Percentiles rank a stretch among this genome's conserved stretches.
Conservation (phyloP, 2,113 vertebrate genomes). For the Pangasianodon hypophthalmus region DNA sequence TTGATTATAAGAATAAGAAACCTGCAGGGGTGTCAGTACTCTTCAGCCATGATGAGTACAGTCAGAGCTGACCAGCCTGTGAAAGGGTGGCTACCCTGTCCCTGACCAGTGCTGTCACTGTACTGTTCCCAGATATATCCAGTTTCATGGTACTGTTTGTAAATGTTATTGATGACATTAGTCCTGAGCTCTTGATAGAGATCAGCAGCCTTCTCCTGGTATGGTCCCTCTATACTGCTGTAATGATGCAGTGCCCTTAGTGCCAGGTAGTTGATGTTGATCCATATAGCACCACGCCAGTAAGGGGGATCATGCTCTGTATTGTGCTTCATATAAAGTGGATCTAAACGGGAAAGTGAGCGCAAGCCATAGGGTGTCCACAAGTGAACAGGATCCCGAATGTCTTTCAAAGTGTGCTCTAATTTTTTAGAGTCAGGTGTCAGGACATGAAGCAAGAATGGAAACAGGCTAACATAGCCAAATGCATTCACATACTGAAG, state of each 20-base stretch:
- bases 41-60: conserved; percentile 89
- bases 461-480: conserved; percentile 93
- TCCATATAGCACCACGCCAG: conserved; percentile 92
- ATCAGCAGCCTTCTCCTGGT: conserved; percentile 67
- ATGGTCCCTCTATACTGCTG: conserved; percentile 75
- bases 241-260: conserved; percentile 85
- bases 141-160: conserved; percentile 81
- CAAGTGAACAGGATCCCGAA: conserved; percentile 77
- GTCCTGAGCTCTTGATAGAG: conserved; percentile 87
- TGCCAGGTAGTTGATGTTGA: conserved; percentile 93
- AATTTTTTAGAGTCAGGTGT: conserved; percentile 78
- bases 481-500: conserved; percentile 85
- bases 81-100: conserved; percentile 91
- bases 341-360: conserved; percentile 83
- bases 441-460: conserved; percentile 85
- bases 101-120: conserved; percentile 80
- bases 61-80: conserved; percentile 90
- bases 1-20: conserved; percentile 34
- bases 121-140: conserved; percentile 98
- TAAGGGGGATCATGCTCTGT: conserved; percentile 93
- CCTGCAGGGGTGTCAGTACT: conserved; percentile 75
- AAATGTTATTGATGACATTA: conserved; percentile 86
- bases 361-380: conserved; percentile 94
- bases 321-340: conserved; percentile 86
- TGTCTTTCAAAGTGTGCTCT: conserved; percentile 73